Evolutionary conservation across 2,888 invertebrate genomes (phyloP), one percentile per base, ranked within the genome.

Genomic region (Calephelis perditalis): DNA sequence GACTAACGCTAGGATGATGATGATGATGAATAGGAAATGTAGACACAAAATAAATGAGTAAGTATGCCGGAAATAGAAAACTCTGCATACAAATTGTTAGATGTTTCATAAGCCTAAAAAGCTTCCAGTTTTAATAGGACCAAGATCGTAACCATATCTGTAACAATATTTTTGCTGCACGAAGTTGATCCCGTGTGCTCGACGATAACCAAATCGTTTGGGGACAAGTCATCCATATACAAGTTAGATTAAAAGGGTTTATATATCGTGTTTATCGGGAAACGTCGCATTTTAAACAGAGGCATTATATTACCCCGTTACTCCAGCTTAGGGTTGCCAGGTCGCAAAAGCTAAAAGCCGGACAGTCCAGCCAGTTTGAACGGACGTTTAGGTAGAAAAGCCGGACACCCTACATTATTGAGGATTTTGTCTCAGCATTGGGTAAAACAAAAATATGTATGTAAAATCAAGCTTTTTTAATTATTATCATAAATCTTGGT

Each of bases 111-210:
- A 35, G 35, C 35, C 6, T 5, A 10, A 7, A 35, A 54, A 11
- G 36, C 52, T 54, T 35, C 36, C 52, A 36, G 35, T 36, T n/a
- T 54, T 54, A 36, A 36, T 26, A 36, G 52, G 10, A 54, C 11
- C 10, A 54, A 36, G 11, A 54, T 54, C 35, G 11, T 35, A 54
- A 54, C 36, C 52, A n/a, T 54, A 54, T 54, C 52, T 54, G 7
- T 54, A 11, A 54, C 52, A 54, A 54, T 54, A 54, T 54, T 54
- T 52, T n/a, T 36, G 52, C 35, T 11, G 52, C 52, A 54, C 52
- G 52, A 54, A 36, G 35, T 54, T 36, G 52, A 54, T 35, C 36
- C 7, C 52, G 36, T 54, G 52, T 36, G 36, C 52, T 52, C 52
- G 10, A 52, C n/a, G 52, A 52, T 52, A 52, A 52, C 26, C 11